Evolutionary conservation across 2,113 vertebrate species (phyloP).

Genomic region (Microtus pennsylvanicus): DNA sequence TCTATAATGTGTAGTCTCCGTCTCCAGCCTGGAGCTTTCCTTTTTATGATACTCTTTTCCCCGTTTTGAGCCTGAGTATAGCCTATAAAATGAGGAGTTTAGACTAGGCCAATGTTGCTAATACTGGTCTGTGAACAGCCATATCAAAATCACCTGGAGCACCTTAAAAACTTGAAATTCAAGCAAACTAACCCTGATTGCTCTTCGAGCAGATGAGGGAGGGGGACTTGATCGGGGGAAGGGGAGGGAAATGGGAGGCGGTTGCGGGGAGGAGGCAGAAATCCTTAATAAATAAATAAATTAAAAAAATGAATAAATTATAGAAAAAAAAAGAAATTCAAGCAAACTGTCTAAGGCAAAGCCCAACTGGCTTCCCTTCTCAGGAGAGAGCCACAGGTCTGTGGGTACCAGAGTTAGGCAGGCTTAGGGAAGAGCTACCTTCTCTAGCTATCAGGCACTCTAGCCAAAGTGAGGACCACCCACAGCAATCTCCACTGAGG

Average conservation of each 20-base stretch:
- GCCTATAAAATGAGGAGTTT: not conserved
- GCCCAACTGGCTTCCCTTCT: not conserved
- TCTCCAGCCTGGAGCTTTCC: not conserved
- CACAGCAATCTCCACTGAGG: not conserved
- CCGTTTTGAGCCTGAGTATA: not conserved
- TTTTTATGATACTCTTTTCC: not conserved
- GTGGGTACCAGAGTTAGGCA: not conserved
- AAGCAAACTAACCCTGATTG: too few relatives aligned
- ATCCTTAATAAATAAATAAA: too few relatives aligned
- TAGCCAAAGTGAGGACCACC: not conserved
- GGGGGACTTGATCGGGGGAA: too few relatives aligned
- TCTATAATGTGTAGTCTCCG: not conserved
- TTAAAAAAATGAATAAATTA: too few relatives aligned
- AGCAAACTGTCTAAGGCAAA: not conserved
- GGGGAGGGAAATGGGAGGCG: too few relatives aligned
- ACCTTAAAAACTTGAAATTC: not conserved
- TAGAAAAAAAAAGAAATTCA: not conserved
- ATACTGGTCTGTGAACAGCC: not conserved
- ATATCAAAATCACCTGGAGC: conserved; percentile 33
- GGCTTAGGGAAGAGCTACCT: not conserved
- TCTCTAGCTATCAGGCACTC: not conserved
- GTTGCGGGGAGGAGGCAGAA: too few relatives aligned
- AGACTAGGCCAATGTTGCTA: conserved; percentile 23
- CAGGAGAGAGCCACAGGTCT: not conserved
- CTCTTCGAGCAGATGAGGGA: too few relatives aligned